Evolutionary conservation across 2,113 vertebrate species (phyloP), one percentile per base, ranked within the genome.

Genomic region (Scophthalmus maximus): DNA sequence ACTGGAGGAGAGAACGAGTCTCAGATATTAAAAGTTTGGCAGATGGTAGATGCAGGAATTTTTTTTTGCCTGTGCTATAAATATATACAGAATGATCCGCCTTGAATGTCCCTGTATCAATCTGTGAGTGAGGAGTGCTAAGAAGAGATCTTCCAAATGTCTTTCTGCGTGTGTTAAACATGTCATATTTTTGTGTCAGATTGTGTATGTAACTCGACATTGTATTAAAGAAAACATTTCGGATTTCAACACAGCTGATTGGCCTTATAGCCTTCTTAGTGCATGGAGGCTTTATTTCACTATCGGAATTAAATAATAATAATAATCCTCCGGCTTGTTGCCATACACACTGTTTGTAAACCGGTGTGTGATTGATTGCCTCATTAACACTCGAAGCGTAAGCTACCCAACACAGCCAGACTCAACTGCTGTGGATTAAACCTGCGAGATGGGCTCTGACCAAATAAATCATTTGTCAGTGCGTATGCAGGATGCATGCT

Each of bases 291-390:
- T 76, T 59, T 74, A 65, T 79, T 85, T 77, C 38, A 76, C 75
- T 79, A 65, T 58, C 51, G 64, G 65, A 71, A 71, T 85, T 25
- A 72, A 82, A 49, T 1, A 79, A 40, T 15, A 9, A 23, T 22
- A 49, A 61, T 57, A 11, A 17, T 30, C 65, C 51, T 61, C 57
- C 47, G 44, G 71, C 60, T 65, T 62, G 50, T 59, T 73, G 65
- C 38, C 17, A 42, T 44, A 53, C 68, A 74, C 32, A 1, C 69
- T 61, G 53, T 68, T 69, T 76, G 49, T 76, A 65, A 74, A 68
- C 66, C 62, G 38, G 40, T 36, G 29, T 87, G 51, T 57, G 84
- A 91, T 88, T 72, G 79, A 92, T 87, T 61, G 72, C 70, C 79
- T 88, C 72, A 86, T 89, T 87, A 87, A 85, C 75, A 63, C 59